Evolutionary conservation across 1,140 invertebrate genomes (phyloP).

Genomic region (Meloidogyne hapla): DNA sequence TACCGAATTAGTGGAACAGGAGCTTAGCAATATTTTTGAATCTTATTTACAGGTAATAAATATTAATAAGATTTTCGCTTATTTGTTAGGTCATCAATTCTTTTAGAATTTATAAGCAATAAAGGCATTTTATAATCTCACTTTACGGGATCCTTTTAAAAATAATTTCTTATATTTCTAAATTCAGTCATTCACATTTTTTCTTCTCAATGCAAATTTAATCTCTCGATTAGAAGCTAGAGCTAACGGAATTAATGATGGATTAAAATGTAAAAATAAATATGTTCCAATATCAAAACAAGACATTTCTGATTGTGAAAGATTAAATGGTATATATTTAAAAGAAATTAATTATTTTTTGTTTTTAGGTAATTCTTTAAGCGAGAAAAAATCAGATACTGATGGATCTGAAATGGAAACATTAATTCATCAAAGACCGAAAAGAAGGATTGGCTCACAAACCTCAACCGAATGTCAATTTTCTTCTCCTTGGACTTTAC

Average conservation of each 20-base stretch:
- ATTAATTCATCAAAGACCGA: background rate
- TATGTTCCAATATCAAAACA: background rate
- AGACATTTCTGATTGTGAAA: background rate
- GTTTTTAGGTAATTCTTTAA: slow-evolving; percentile 1
- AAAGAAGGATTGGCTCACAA: slow-evolving; percentile 16
- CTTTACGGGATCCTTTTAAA: too few relatives aligned
- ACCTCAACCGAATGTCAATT: slow-evolving; percentile 17
- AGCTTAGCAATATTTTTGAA: slow-evolving; percentile 40
- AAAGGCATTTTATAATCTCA: too few relatives aligned
- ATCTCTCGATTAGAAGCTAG: slow-evolving; percentile 85
- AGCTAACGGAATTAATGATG: slow-evolving; percentile 77
- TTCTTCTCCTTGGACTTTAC: slow-evolving; percentile 56
- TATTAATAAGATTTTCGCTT: too few relatives aligned
- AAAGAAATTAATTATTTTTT: background rate
- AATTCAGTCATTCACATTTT: slow-evolving; percentile 77
- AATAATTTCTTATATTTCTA: background rate
- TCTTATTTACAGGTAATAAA: slow-evolving; percentile 36
- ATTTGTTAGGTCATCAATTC: too few relatives aligned
- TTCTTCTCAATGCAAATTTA: slow-evolving; percentile 84
- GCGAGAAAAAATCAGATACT: background rate
- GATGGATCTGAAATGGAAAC: slow-evolving; percentile 5
- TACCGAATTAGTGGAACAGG: slow-evolving; percentile 29
- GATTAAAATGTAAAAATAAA: slow-evolving; percentile 51
- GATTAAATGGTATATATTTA: background rate
- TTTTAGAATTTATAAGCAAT: too few relatives aligned